A percentile compares a stretch with the other conserved stretches of the same genome.
Evolutionary conservation across 2,113 vertebrate species (phyloP).

Genomic region (Xiphophorus maculatus): DNA sequence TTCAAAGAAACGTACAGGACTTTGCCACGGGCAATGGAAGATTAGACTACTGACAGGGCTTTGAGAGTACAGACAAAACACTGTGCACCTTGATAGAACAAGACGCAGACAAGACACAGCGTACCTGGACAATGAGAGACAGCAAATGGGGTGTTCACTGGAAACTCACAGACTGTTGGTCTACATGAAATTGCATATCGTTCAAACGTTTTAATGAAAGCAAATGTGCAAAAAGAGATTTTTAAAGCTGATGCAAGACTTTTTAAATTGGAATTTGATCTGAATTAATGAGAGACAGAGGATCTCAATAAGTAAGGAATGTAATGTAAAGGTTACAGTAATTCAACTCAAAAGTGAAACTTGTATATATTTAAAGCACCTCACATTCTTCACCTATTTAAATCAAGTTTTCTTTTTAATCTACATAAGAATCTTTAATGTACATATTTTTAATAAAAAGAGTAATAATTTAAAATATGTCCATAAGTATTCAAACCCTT

Average conservation of each 20-base stretch:
- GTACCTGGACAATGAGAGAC: neutral
- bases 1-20: conserved; percentile 51
- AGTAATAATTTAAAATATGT: too few species aligned
- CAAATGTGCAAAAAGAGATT: neutral
- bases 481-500: too few species aligned
- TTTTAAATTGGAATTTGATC: neutral
- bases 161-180: neutral
- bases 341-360: too few species aligned
- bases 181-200: too few species aligned
- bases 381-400: too few species aligned
- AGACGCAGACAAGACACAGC: neutral
- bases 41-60: conserved; percentile 38
- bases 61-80: conserved; percentile 7
- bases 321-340: too few species aligned
- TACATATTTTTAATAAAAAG: too few species aligned
- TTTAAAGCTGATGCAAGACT: neutral
- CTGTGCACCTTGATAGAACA: neutral
- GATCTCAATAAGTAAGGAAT: neutral
- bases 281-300: neutral
- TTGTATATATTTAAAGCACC: too few species aligned
- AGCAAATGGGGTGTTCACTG: neutral
- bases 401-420: too few species aligned
- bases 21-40: conserved; percentile 23
- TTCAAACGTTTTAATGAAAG: neutral
- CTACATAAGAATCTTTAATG: too few species aligned